Conservation (phyloP, 2,797 vertebrate genomes). For the Avahi laniger region DNA sequence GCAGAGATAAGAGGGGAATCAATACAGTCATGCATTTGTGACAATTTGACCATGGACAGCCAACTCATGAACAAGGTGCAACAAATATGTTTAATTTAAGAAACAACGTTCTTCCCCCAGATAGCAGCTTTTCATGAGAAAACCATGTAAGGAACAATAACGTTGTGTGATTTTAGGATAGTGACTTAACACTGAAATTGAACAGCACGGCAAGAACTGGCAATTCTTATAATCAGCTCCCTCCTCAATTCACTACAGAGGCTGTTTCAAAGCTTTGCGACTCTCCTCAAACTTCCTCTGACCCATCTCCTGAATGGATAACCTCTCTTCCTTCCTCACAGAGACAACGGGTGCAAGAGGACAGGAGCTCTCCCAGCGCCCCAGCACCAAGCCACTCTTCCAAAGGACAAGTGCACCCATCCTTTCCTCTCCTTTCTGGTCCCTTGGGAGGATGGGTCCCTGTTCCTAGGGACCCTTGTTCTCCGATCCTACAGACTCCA, state of each 20-base stretch:
- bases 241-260: background rate
- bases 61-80: background rate
- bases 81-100: background rate
- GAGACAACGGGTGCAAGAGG: background rate
- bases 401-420: fast-evolving
- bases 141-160: background rate
- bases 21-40: background rate
- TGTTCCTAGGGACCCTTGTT: background rate
- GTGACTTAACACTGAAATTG: background rate
- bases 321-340: background rate
- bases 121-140: background rate
- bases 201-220: background rate
- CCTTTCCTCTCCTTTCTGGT: background rate
- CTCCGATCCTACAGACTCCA: background rate
- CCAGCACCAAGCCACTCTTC: background rate
- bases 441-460: background rate
- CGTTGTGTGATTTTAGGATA: too few species aligned
- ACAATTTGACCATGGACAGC: background rate
- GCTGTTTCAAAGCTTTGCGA: background rate
- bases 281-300: background rate
- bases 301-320: background rate
- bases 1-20: constrained; percentile 9
- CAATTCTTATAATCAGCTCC: too few species aligned
- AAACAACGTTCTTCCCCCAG: background rate
- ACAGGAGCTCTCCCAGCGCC: background rate